Evolutionary conservation across 2,888 invertebrate genomes (phyloP).

Genomic region (Cryptophagus acutangulus): DNA sequence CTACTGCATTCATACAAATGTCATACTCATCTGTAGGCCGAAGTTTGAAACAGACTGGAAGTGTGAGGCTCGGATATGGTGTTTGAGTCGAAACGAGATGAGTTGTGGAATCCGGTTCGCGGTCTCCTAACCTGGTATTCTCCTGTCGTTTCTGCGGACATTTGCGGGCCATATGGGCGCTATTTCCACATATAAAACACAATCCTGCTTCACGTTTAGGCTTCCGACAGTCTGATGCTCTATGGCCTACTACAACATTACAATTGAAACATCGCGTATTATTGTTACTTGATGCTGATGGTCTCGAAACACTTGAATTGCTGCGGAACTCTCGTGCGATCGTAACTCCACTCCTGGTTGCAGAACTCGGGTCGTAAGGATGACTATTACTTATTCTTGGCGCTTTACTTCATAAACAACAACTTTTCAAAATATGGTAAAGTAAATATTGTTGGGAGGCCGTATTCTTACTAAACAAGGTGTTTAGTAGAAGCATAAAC

Average conservation of each 20-base stretch:
- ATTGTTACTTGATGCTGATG: too few species aligned
- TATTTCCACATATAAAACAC: neutral
- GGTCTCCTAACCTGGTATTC: neutral
- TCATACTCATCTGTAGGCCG: slow-evolving; percentile 1
- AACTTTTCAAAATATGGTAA: too few species aligned
- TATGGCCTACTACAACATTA: slow-evolving; percentile 1
- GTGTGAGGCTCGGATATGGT: slow-evolving; percentile 1
- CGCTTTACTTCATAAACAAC: too few species aligned
- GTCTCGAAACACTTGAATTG: too few species aligned
- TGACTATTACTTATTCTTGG: too few species aligned
- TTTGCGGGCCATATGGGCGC: slow-evolving; percentile 1
- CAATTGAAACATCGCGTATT: neutral
- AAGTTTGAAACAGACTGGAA: neutral
- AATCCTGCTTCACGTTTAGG: neutral
- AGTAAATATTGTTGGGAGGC: too few species aligned
- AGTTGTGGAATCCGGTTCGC: neutral
- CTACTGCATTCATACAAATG: neutral
- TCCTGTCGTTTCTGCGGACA: neutral
- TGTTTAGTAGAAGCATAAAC: too few species aligned
- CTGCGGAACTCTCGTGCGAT: too few species aligned
- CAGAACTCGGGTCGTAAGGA: too few species aligned
- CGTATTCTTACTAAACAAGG: too few species aligned
- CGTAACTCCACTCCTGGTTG: too few species aligned
- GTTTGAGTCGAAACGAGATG: neutral
- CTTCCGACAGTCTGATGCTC: neutral